Base-by-base conservation (phyloP, 2,113 vertebrate genomes). In the Anthoscopus minutus region DNA sequence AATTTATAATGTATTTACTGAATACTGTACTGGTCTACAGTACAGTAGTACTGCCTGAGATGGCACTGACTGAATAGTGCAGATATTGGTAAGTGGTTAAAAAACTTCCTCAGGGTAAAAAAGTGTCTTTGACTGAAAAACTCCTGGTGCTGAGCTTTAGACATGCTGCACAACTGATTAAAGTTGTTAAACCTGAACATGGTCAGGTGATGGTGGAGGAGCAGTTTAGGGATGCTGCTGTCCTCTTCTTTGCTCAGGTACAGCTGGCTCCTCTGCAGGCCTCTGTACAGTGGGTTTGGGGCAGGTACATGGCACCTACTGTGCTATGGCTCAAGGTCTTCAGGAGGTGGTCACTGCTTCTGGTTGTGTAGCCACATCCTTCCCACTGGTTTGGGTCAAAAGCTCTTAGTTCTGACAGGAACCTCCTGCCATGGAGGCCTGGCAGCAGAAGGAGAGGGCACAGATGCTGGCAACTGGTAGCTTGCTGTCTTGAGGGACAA, bases 101-200 rank as follows among this genome's bases (percentile, higher is more conserved):
- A 80, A 92, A 78, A 16, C 10, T 89, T 91, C 15, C 25, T 78
- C 22, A 12, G 18, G 35, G 38, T 67, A 35, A 66, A 38, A 53
- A 86, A 48, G 5, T 30, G 31, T 48, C 27, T 11, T 64, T 44
- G 47, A 51, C 33, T 42, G 22, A 72, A 86, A 78, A 88, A 19
- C 8, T 53, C 30, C 37, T 30, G 38, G 2, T 45, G 7, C 71
- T 86, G 60, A 88, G 38, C n/a, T 86, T 80, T 44, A 45, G 42
- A 19, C 9, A 45, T 0, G 0, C 47, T 40, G 35, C 13, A 44
- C 11, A 27, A 18, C 9, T 31, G 35, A 31, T 27, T n/a, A 35
- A 82, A 74, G 44, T 25, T n/a, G n/a, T n/a, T n/a, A n/a, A 13
- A n/a, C 6, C 13, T n/a, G 42, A 50, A 18, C 2, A 1, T 6